These are phyloP conservation scores for Octomys mimax DNA, from an alignment of 2,797 vertebrate species.

Conservation along the genomic window DNA sequence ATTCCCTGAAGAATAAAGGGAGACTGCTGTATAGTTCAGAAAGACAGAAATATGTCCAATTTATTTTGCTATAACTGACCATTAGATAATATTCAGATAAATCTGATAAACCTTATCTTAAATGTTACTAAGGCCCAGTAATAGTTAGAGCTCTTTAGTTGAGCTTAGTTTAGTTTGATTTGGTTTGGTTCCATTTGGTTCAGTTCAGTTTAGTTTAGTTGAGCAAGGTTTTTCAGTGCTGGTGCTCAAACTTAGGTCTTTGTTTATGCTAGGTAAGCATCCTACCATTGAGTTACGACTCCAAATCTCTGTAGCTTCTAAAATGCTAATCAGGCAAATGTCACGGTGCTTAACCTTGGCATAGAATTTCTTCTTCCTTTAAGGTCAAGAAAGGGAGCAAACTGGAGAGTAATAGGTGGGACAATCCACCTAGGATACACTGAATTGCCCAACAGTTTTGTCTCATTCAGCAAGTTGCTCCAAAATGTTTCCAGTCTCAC, in stretches of 20 bases:
- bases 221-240: neutral
- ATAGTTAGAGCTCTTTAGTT: neutral
- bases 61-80: neutral
- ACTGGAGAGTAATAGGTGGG: neutral
- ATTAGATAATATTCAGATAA: conserved; percentile 31
- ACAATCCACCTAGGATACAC: conserved; percentile 11
- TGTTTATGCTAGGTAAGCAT: neutral
- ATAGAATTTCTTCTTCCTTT: conserved; percentile 42
- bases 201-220: neutral
- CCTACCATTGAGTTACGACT: too few relatives aligned
- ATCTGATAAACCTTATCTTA: neutral
- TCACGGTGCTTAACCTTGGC: conserved; percentile 22
- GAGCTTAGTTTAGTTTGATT: neutral
- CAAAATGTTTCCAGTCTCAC: conserved; percentile 32
- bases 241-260: neutral
- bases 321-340: conserved; percentile 46
- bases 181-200: neutral
- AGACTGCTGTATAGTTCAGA: neutral
- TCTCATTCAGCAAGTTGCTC: conserved; percentile 16
- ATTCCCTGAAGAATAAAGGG: neutral
- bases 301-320: neutral
- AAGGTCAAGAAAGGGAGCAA: neutral
- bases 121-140: neutral
- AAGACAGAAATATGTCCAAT: neutral
- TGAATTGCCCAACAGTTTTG: conserved; percentile 39